Evolutionary conservation across 2,888 invertebrate genomes (phyloP).

Genomic region (Troides helena): DNA sequence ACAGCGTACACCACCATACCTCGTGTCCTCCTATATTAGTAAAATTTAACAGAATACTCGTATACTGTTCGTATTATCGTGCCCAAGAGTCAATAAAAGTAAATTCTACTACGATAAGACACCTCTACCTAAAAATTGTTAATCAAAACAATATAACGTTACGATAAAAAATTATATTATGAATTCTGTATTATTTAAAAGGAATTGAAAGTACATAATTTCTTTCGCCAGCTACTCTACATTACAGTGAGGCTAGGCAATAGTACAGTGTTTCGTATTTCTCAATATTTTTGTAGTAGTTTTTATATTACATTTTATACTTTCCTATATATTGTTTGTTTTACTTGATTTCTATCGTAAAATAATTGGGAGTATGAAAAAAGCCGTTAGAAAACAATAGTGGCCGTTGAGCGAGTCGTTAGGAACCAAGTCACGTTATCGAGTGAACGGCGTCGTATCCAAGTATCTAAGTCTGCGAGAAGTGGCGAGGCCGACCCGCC

Average conservation of each 20-base stretch:
- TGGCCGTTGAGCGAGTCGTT: constrained; percentile 36
- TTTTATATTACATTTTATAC: background rate
- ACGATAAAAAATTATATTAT: background rate
- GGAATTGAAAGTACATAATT: background rate
- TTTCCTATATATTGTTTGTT: background rate
- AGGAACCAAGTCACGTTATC: constrained; percentile 39
- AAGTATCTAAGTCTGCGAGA: constrained; percentile 48
- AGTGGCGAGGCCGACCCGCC: constrained; percentile 62
- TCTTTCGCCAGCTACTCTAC: background rate
- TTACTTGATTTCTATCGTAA: constrained; percentile 1
- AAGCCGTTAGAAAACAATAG: constrained; percentile 38
- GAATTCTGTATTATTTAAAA: background rate
- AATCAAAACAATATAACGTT: background rate
- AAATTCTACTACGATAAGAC: constrained; percentile 2
- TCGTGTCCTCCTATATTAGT: constrained; percentile 25
- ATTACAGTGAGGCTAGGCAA: background rate
- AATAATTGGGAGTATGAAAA: constrained; percentile 32
- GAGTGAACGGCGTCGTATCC: constrained; percentile 43
- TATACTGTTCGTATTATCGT: constrained; percentile 4
- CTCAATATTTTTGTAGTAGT: background rate
- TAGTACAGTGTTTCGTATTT: too few relatives aligned
- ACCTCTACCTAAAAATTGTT: background rate
- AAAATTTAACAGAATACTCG: background rate
- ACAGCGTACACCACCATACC: constrained; percentile 38
- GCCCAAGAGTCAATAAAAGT: constrained; percentile 1